Percentiles rank a stretch among this genome's conserved stretches.
These are phyloP conservation scores for Nomada flava DNA, from an alignment of 2,888 invertebrate species.

Conservation along the genomic window DNA sequence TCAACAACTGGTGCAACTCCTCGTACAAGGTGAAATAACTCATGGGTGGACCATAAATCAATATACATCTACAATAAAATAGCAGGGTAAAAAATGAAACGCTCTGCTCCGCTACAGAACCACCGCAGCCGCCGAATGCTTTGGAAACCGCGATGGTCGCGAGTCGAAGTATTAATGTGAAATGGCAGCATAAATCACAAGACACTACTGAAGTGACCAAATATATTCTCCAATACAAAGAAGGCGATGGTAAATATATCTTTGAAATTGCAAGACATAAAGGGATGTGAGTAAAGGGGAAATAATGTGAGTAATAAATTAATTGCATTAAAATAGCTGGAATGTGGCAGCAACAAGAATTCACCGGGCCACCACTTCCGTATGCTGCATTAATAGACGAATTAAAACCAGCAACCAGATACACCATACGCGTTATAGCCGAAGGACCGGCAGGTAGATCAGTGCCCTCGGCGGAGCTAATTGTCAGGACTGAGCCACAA, in stretches of 20 bases:
- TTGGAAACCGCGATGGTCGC: slow-evolving; percentile 89
- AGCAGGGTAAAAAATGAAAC: neutral
- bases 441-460: slow-evolving; percentile 91
- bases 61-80: neutral
- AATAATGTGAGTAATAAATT: neutral
- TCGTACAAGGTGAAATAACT: slow-evolving; percentile 87
- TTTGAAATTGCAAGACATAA: neutral
- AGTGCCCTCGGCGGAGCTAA: slow-evolving; percentile 87
- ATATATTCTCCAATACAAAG: slow-evolving; percentile 89
- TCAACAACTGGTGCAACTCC: slow-evolving; percentile 89
- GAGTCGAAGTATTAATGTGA: slow-evolving; percentile 90
- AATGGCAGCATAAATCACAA: slow-evolving; percentile 90
- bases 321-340: slow-evolving; percentile 76
- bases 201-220: slow-evolving; percentile 90
- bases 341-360: slow-evolving; percentile 88
- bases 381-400: slow-evolving; percentile 88
- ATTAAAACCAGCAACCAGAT: slow-evolving; percentile 89
- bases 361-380: slow-evolving; percentile 87
- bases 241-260: slow-evolving; percentile 85
- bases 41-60: neutral
- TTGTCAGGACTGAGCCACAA: slow-evolving; percentile 89
- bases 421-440: slow-evolving; percentile 89
- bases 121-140: slow-evolving; percentile 89
- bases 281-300: neutral
- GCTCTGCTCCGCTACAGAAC: slow-evolving; percentile 85